Percentiles rank a stretch among this genome's conserved stretches.
Evolutionary conservation across 2,113 vertebrate genomes (phyloP).

Genomic region (Scytalopus superciliaris): DNA sequence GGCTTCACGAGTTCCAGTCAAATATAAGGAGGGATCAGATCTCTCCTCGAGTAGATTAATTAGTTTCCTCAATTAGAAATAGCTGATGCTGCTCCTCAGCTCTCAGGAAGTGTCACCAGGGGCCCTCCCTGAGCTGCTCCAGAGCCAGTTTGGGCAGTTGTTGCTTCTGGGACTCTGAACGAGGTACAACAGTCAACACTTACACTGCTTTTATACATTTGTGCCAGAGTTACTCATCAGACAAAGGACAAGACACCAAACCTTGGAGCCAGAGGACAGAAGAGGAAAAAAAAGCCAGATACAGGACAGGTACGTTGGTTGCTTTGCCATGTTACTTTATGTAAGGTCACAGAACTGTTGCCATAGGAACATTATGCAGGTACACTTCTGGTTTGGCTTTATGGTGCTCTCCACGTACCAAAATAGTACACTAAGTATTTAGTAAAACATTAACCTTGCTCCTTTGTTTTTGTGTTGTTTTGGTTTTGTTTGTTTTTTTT

Average conservation of each 20-base stretch:
- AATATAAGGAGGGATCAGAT: rapidly evolving
- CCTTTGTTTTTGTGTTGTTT: not conserved
- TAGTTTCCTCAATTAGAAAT: not conserved
- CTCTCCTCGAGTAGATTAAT: not conserved
- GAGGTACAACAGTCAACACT: not conserved
- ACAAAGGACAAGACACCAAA: not conserved
- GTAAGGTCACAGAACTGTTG: slow-evolving; percentile 51
- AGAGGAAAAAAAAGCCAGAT: slow-evolving; percentile 1
- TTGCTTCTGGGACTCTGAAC: not conserved
- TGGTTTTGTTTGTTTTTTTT: not conserved
- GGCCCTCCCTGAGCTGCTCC: not conserved
- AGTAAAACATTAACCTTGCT: not conserved
- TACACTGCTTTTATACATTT: rapidly evolving
- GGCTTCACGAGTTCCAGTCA: not conserved
- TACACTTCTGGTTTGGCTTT: slow-evolving; percentile 28
- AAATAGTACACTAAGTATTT: not conserved
- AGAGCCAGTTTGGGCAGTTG: not conserved
- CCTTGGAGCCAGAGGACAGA: not conserved
- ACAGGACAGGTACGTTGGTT: not conserved
- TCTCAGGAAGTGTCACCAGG: rapidly evolving
- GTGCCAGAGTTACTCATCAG: not conserved
- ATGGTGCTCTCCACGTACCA: not conserved
- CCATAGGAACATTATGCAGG: slow-evolving; percentile 57
- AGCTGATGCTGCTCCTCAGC: not conserved
- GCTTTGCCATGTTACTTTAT: slow-evolving; percentile 54